These are phyloP conservation scores for Pseudococcus longispinus DNA, from an alignment of 2,888 invertebrate genomes.

Conservation along the genomic window DNA sequence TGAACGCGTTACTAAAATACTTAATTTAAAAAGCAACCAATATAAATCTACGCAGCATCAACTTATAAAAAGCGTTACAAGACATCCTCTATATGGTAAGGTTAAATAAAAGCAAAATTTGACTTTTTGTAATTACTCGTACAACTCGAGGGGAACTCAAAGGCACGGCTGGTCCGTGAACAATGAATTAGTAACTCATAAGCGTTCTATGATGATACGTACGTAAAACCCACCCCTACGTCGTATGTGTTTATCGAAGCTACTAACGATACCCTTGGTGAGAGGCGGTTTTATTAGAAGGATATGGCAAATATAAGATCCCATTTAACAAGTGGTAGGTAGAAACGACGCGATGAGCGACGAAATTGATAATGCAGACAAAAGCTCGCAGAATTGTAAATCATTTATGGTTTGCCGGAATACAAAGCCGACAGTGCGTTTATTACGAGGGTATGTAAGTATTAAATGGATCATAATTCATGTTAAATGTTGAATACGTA, in stretches of 20 bases:
- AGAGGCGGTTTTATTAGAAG: conserved; percentile 26
- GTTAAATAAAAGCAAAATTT: conserved; percentile 17
- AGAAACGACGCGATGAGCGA: background rate
- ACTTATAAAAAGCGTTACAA: background rate
- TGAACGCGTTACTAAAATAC: background rate
- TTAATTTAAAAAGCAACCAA: background rate
- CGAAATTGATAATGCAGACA: conserved; percentile 48
- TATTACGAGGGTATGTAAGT: conserved; percentile 38
- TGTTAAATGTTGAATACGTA: conserved; percentile 10
- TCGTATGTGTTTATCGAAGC: conserved; percentile 29
- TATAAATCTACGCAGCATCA: background rate
- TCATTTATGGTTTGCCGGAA: conserved; percentile 48
- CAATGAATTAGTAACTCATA: conserved; percentile 47
- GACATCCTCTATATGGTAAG: background rate
- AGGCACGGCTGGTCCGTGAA: conserved; percentile 51
- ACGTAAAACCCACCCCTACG: conserved; percentile 20
- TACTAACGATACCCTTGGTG: conserved; percentile 25
- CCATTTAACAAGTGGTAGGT: conserved; percentile 20
- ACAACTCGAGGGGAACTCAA: background rate
- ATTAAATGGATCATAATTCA: conserved; percentile 50
- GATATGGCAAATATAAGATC: conserved; percentile 10
- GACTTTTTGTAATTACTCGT: conserved; percentile 30
- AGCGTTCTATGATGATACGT: background rate
- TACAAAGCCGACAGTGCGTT: conserved; percentile 35
- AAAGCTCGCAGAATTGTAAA: conserved; percentile 52